These are phyloP conservation scores for Apocrypta bakeri DNA, from an alignment of 1,140 invertebrate genomes.

Conservation along the genomic window DNA sequence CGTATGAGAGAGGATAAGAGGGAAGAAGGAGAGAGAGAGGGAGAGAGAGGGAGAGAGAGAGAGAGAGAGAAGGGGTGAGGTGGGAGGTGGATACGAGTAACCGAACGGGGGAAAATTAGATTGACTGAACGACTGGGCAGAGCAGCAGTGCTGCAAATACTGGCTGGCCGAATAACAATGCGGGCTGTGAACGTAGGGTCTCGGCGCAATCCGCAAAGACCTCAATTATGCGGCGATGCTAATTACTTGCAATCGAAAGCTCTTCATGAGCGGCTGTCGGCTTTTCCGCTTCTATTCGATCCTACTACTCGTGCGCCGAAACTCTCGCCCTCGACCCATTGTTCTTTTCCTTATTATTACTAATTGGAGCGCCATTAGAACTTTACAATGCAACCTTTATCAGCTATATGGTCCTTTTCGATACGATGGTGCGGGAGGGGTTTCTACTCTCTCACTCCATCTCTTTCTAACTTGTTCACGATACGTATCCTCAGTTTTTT, in stretches of 20 bases:
- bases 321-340: conserved; percentile 12
- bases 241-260: conserved; percentile 61
- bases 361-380: conserved; percentile 35
- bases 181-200: neutral
- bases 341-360: conserved; percentile 33
- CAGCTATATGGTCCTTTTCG: neutral
- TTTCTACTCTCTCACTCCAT: neutral
- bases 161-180: conserved; percentile 37
- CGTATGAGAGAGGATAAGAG: neutral
- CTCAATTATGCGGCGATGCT: conserved; percentile 66
- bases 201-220: conserved; percentile 57
- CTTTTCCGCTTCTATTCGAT: neutral
- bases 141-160: conserved; percentile 36
- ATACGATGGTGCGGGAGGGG: no score
- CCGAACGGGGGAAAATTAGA: conserved; percentile 15
- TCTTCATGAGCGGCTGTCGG: conserved; percentile 9
- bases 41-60: neutral
- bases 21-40: neutral
- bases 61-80: no score
- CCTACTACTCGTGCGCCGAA: neutral
- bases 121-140: conserved; percentile 22
- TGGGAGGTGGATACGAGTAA: neutral
- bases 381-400: neutral
- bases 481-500: neutral
- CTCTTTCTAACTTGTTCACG: neutral